Conservation (phyloP, 2,888 invertebrate species). For the Onthophagus sagittarius region DNA sequence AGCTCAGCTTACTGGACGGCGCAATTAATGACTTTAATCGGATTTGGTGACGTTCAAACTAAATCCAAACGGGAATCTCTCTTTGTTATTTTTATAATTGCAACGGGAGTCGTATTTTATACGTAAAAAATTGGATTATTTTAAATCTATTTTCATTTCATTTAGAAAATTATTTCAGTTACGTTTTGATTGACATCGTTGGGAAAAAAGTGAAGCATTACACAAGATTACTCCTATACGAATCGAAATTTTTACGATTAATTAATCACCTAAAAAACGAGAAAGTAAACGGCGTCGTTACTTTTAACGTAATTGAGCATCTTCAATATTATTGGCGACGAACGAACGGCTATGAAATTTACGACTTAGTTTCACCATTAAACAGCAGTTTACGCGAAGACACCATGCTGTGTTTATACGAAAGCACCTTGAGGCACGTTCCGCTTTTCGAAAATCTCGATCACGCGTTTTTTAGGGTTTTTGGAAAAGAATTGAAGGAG, state of each 20-base stretch:
- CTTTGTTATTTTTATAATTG: slow-evolving; percentile 22
- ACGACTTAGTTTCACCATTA: slow-evolving; percentile 31
- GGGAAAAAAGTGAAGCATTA: slow-evolving; percentile 26
- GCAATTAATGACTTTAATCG: slow-evolving; percentile 24
- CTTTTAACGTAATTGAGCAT: slow-evolving; percentile 49
- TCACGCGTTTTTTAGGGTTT: slow-evolving; percentile 53
- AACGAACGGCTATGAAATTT: slow-evolving; percentile 46
- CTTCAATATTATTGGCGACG: slow-evolving; percentile 55
- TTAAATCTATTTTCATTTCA: too few species aligned
- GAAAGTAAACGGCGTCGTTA: slow-evolving; percentile 21
- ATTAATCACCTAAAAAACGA: slow-evolving; percentile 27
- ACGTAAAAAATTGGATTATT: slow-evolving; percentile 17
- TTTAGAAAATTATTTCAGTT: slow-evolving; percentile 20
- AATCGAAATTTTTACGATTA: slow-evolving; percentile 26
- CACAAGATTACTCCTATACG: slow-evolving; percentile 26
- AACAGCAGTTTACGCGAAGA: slow-evolving; percentile 56
- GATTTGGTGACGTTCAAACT: slow-evolving; percentile 27
- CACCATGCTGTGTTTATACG: slow-evolving; percentile 53
- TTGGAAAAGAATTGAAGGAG: slow-evolving; percentile 53
- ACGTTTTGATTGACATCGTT: slow-evolving; percentile 29
- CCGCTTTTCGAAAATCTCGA: slow-evolving; percentile 55
- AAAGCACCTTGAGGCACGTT: slow-evolving; percentile 52
- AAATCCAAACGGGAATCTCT: slow-evolving; percentile 25
- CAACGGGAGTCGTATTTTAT: slow-evolving; percentile 27
- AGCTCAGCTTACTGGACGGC: slow-evolving; percentile 27